A percentile compares a stretch with the other conserved stretches of the same genome.
Evolutionary conservation across 2,888 invertebrate genomes (phyloP).

Genomic region (Malthinus flaveolus): DNA sequence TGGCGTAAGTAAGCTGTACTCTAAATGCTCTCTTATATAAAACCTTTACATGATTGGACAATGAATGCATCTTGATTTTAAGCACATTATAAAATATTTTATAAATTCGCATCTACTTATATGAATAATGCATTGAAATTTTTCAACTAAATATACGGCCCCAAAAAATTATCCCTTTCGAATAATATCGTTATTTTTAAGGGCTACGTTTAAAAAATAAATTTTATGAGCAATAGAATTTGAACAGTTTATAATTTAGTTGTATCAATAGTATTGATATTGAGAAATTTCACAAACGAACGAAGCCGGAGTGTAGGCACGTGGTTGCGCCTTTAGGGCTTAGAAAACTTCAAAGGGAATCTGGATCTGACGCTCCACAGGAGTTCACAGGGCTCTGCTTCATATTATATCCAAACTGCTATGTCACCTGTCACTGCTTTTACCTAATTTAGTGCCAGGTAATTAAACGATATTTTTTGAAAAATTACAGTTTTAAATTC

Average conservation of each 20-base stretch:
- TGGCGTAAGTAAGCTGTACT: constrained; percentile 37
- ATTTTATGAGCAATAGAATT: no score
- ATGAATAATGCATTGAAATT: no score
- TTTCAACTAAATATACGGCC: no score
- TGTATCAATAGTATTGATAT: constrained; percentile 5
- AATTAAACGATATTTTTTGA: constrained; percentile 21
- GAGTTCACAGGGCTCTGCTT: constrained; percentile 20
- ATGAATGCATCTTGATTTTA: constrained; percentile 17
- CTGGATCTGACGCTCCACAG: constrained; percentile 41
- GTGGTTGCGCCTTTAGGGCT: constrained; percentile 27
- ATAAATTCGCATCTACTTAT: no score
- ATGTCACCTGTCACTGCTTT: constrained; percentile 29
- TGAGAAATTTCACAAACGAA: constrained; percentile 16
- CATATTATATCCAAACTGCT: constrained; percentile 24
- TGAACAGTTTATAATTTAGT: background rate
- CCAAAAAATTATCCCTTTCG: no score
- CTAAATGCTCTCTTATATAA: constrained; percentile 17
- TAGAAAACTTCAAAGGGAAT: constrained; percentile 39
- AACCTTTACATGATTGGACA: constrained; percentile 23
- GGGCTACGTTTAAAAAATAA: no score
- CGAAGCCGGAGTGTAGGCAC: constrained; percentile 20
- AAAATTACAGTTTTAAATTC: constrained; percentile 4
- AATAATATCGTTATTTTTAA: no score
- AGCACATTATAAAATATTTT: no score
- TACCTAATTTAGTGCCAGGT: constrained; percentile 29